Evolutionary conservation across 1,140 invertebrate species (phyloP).

Genomic region (Platyura marginata): DNA sequence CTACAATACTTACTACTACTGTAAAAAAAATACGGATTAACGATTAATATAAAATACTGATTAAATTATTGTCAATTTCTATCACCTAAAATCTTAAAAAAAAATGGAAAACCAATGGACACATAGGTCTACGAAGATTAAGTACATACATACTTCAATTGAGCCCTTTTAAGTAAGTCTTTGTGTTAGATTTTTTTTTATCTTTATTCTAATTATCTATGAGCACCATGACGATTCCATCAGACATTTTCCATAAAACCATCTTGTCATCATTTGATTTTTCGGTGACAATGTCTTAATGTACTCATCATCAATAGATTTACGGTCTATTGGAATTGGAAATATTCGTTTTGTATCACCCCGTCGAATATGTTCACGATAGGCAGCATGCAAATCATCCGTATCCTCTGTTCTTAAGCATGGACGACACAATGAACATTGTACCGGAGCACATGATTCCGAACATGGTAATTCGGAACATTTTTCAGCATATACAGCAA

Average conservation of each 20-base stretch:
- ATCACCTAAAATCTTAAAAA: too few relatives aligned
- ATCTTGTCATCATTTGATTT: constrained; percentile 4
- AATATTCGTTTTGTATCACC: constrained; percentile 63
- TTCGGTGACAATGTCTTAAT: background rate
- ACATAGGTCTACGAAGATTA: too few relatives aligned
- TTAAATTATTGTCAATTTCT: too few relatives aligned
- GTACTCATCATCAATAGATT: background rate
- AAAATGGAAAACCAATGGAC: too few relatives aligned
- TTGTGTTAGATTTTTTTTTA: too few relatives aligned
- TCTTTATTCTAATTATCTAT: background rate
- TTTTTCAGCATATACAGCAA: constrained; percentile 52
- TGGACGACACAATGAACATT: constrained; percentile 61
- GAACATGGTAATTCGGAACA: constrained; percentile 40
- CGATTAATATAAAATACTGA: too few relatives aligned
- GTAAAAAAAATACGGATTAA: too few relatives aligned
- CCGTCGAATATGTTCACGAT: constrained; percentile 59
- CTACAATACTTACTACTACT: too few relatives aligned
- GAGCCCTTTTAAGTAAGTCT: too few relatives aligned
- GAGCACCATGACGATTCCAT: constrained; percentile 3
- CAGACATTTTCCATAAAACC: constrained; percentile 3
- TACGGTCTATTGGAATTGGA: constrained; percentile 38
- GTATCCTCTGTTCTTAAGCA: constrained; percentile 48
- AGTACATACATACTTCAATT: too few relatives aligned
- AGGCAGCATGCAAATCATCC: constrained; percentile 41
- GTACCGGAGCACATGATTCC: constrained; percentile 37